phyloP scores from a whole-genome alignment of 2,888 invertebrate species.

The Drosophila nr. perissopoda region DNA sequence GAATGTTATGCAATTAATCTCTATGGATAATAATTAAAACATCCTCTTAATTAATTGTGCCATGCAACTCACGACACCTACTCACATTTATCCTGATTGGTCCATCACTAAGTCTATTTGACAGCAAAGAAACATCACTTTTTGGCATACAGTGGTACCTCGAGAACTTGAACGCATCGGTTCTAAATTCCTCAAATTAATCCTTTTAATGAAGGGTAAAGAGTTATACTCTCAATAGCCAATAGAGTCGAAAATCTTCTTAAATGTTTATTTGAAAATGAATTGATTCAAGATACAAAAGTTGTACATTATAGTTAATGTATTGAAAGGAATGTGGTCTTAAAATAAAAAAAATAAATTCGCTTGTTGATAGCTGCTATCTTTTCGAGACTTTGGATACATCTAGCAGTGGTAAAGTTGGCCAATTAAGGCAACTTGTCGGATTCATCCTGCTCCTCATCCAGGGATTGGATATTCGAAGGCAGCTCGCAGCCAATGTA shows the following conservation, averaged over 20 bases:
- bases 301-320: background rate
- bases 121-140: background rate
- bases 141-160: background rate
- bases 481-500: constrained; percentile 90
- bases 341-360: constrained; percentile 27
- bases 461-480: constrained; percentile 9
- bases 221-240: background rate
- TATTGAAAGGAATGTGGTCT: constrained; percentile 2
- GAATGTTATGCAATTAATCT: background rate
- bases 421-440: constrained; percentile 13
- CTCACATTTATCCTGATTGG: background rate
- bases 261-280: background rate
- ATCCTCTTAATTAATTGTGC: background rate
- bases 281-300: background rate
- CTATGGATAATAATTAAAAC: background rate
- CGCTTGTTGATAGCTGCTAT: background rate
- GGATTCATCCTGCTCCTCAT: constrained; percentile 19
- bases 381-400: constrained; percentile 27
- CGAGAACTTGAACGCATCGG: background rate
- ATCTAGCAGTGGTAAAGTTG: constrained; percentile 20
- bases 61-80: background rate
- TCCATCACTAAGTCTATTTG: background rate
- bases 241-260: background rate
- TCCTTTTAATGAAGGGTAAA: too few species aligned
- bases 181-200: background rate